phyloP scores from a whole-genome alignment of 2,888 invertebrate genomes.

The Oeneis ivallda region DNA sequence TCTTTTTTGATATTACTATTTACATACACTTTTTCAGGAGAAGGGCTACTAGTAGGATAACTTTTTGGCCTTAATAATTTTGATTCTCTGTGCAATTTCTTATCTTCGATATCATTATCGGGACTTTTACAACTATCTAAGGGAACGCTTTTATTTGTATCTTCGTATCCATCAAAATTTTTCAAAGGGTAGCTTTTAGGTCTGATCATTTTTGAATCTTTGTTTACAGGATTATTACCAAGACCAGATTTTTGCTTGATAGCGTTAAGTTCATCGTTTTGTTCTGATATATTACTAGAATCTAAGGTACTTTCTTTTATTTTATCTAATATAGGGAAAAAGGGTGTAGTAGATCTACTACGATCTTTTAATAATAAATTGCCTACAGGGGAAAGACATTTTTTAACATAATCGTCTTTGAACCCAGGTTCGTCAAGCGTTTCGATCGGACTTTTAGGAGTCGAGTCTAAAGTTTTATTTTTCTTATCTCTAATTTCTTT shows the following conservation, averaged over 20 bases:
- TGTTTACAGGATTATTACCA: slow-evolving; percentile 52
- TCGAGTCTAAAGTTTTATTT: slow-evolving; percentile 63
- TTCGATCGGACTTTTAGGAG: slow-evolving; percentile 55
- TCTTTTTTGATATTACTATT: slow-evolving; percentile 57
- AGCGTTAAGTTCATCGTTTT: slow-evolving; percentile 42
- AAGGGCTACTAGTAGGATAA: slow-evolving; percentile 79
- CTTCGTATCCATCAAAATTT: slow-evolving; percentile 59
- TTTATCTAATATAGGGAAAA: slow-evolving; percentile 76
- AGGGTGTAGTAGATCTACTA: slow-evolving; percentile 74
- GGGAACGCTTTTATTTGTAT: slow-evolving; percentile 46
- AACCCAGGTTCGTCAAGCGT: slow-evolving; percentile 45
- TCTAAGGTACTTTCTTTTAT: slow-evolving; percentile 71
- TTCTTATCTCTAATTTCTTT: slow-evolving; percentile 85
- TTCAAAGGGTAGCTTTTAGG: slow-evolving; percentile 83
- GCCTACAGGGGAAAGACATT: slow-evolving; percentile 65
- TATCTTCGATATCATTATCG: slow-evolving; percentile 41
- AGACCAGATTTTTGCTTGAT: slow-evolving; percentile 39
- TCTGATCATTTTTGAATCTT: slow-evolving; percentile 72
- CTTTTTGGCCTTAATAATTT: slow-evolving; percentile 82
- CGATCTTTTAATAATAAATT: slow-evolving; percentile 63
- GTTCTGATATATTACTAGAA: slow-evolving; percentile 41
- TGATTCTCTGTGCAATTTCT: slow-evolving; percentile 63
- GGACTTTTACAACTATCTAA: slow-evolving; percentile 43
- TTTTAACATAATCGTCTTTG: slow-evolving; percentile 55
- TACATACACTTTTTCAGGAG: slow-evolving; percentile 68